These are phyloP conservation scores for Barypeithes pellucidus DNA, from an alignment of 2,888 invertebrate genomes.

Conservation along the genomic window DNA sequence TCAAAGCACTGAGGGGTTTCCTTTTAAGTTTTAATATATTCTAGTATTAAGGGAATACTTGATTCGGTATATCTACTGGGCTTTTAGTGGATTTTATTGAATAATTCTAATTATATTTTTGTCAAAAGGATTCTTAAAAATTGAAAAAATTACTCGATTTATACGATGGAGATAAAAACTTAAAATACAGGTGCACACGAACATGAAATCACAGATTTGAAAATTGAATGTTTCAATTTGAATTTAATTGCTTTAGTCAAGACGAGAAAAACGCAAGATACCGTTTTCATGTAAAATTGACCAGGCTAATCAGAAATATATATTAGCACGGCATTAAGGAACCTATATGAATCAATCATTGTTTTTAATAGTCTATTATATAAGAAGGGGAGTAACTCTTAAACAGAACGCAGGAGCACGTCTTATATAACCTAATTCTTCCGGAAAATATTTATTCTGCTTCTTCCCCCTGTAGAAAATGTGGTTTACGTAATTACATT, in stretches of 20 bases:
- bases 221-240: too few species aligned
- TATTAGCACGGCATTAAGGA: too few species aligned
- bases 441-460: constrained; percentile 43
- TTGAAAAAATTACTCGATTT: not conserved
- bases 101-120: not conserved
- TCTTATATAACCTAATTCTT: constrained; percentile 35
- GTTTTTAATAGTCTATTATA: constrained; percentile 29
- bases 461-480: constrained; percentile 34
- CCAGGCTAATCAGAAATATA: too few species aligned
- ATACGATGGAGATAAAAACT: too few species aligned
- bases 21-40: constrained; percentile 13
- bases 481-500: constrained; percentile 25
- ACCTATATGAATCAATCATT: constrained; percentile 17
- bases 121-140: not conserved
- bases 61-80: not conserved
- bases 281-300: too few species aligned
- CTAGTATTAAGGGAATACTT: constrained; percentile 3
- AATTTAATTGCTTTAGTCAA: too few species aligned
- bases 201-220: too few species aligned
- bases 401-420: constrained; percentile 37
- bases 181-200: too few species aligned
- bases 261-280: too few species aligned
- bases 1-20: not conserved
- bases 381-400: constrained; percentile 10
- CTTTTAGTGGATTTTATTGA: constrained; percentile 3